Evolutionary conservation across 2,113 vertebrate species (phyloP).

Genomic region (Vombatus ursinus): DNA sequence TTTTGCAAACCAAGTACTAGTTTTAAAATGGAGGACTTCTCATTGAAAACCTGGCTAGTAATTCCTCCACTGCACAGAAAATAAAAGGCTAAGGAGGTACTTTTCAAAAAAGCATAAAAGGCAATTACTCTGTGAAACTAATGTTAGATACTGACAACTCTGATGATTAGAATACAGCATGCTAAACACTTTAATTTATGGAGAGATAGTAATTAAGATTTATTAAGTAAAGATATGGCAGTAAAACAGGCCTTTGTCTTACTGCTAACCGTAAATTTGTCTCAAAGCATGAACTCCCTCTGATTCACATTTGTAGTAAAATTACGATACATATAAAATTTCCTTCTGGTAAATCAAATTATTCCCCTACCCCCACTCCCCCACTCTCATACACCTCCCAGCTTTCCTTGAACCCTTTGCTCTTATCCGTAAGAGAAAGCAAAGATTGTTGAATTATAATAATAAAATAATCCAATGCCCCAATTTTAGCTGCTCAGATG

Average conservation of each 20-base stretch:
- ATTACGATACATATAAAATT: constrained; percentile 56
- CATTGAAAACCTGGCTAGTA: background rate
- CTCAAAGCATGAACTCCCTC: constrained; percentile 60
- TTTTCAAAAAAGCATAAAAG: constrained; percentile 46
- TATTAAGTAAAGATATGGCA: constrained; percentile 71
- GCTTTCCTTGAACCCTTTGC: background rate
- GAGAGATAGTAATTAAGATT: constrained; percentile 72
- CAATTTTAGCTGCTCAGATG: background rate
- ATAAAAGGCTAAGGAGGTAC: constrained; percentile 29
- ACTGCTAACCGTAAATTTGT: constrained; percentile 70
- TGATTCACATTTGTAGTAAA: constrained; percentile 63
- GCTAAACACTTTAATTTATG: constrained; percentile 69
- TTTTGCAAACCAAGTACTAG: background rate
- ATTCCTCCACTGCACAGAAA: constrained; percentile 24
- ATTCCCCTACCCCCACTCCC: background rate
- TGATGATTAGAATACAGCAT: constrained; percentile 61
- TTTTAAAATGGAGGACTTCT: background rate
- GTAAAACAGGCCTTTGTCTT: constrained; percentile 61
- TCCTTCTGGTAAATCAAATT: constrained; percentile 33
- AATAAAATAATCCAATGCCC: background rate
- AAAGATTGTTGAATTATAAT: constrained; percentile 17
- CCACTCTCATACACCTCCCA: background rate
- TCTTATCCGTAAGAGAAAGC: constrained; percentile 28
- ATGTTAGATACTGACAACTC: constrained; percentile 47
- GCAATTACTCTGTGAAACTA: constrained; percentile 60